Evolutionary conservation across 2,797 vertebrate species (phyloP).

Genomic region (Philypnodon macrostomus): DNA sequence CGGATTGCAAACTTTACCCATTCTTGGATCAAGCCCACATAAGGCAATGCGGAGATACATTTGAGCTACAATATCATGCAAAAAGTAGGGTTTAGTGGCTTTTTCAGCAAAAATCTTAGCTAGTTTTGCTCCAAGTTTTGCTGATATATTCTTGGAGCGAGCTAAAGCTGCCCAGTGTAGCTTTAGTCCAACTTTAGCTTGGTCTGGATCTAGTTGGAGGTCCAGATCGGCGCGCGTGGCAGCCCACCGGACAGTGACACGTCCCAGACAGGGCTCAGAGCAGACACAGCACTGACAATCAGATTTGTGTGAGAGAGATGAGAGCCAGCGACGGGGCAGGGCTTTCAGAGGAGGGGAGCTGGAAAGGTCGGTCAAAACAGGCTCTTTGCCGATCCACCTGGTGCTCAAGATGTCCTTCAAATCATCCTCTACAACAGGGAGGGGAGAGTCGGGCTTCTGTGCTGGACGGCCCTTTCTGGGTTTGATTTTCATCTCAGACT

Average conservation of each 20-base stretch:
- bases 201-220: conserved; percentile 49
- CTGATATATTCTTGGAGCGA: conserved; percentile 66
- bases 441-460: conserved; percentile 36
- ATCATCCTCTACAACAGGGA: conserved; percentile 63
- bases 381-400: conserved; percentile 57
- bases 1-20: conserved; percentile 53
- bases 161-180: conserved; percentile 69
- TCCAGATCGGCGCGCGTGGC: conserved; percentile 71
- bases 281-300: conserved; percentile 83
- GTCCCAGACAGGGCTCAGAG: conserved; percentile 77
- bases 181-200: conserved; percentile 55
- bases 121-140: conserved; percentile 57
- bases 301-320: conserved; percentile 74
- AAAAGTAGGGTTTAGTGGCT: conserved; percentile 44
- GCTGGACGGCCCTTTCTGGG: conserved; percentile 74
- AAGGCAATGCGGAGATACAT: conserved; percentile 77
- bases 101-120: conserved; percentile 36
- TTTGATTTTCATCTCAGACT: conserved; percentile 75
- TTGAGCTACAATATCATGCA: conserved; percentile 76
- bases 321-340: conserved; percentile 60
- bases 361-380: conserved; percentile 61
- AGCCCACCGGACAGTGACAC: conserved; percentile 82
- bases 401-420: conserved; percentile 77
- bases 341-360: conserved; percentile 80
- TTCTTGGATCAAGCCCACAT: conserved; percentile 58